Evolutionary conservation across 2,888 invertebrate genomes (phyloP), one percentile per base, ranked within the genome.

Genomic region (Calliopum simillimum): DNA sequence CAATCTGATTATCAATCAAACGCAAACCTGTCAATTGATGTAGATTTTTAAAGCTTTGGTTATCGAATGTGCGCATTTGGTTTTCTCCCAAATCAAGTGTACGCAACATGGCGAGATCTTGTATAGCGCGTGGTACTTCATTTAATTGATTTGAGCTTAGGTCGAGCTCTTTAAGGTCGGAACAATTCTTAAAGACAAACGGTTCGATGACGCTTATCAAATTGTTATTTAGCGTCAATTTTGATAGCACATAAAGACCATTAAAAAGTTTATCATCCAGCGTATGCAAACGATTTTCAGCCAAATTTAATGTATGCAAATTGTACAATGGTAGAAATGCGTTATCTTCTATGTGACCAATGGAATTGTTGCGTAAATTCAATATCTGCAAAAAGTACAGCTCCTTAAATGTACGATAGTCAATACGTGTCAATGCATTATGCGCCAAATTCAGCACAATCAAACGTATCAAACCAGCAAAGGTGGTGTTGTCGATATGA

Each of bases 11-110:
- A 81, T 96, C 95, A 77, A 97, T 96, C 79, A 98, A 85, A 71
- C 97, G 89, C 72, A 98, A 87, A 12, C 95, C 94, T 59, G 94
- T 95, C 74, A 98, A 88, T 85, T 96, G 95, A 79, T 93, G 91
- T 67, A 98, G 88, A 84, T 95, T 94, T 83, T 91, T 91, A 79
- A 98, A 94, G 25, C 95, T 94, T 71, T 94, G 84, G 81, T 96
- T 95, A 81, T 90, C 91, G 76, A 98, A 93, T 53, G 90, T 90
- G 70, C 90, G 91, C 81, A 98, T 94, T 84, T 93, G 93, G 88
- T 98, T 98, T 86, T 97, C 96, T 47, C 96, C 96, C 80, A 98
- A 88, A 84, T 97, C 96, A 64, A 98, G 88, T 14, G 94, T 94
- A 84, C 95, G 93, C 76, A 98, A 86, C 85, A 95, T 93, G 53